Conservation (phyloP, 1,140 invertebrate species). For the Drosophila melanica region DNA sequence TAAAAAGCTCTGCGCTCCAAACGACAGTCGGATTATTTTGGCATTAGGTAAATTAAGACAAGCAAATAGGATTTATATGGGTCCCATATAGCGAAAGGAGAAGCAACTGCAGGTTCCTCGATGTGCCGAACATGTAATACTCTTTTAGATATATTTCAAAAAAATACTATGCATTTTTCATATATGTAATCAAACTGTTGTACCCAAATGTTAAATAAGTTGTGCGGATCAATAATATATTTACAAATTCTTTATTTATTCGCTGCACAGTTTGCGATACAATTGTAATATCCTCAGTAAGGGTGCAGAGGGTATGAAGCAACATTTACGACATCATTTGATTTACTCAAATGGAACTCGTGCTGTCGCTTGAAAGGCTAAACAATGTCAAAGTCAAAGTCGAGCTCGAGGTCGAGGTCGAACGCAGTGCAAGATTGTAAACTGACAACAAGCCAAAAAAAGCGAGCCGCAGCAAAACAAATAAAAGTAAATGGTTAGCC, state of each 20-base stretch:
- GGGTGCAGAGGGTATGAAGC: conserved; percentile 1
- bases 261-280: background rate
- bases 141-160: background rate
- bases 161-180: too few species aligned
- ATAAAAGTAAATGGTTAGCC: conserved; percentile 27
- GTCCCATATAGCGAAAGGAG: background rate
- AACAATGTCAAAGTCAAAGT: conserved; percentile 47
- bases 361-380: conserved; percentile 25
- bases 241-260: background rate
- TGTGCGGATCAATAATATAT: too few species aligned
- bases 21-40: conserved; percentile 46
- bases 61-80: conserved; percentile 74
- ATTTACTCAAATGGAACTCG: conserved; percentile 65
- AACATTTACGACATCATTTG: conserved; percentile 74
- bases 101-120: background rate
- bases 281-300: background rate
- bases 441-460: conserved; percentile 66
- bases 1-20: conserved; percentile 40
- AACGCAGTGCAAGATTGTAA: conserved; percentile 51
- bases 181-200: background rate
- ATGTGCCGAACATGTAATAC: background rate
- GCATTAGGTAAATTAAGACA: conserved; percentile 74
- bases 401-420: conserved; percentile 20
- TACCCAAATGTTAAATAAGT: too few species aligned
- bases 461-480: conserved; percentile 17